Conservation (phyloP, 2,113 vertebrate species). For the Salvelinus sp. region DNA sequence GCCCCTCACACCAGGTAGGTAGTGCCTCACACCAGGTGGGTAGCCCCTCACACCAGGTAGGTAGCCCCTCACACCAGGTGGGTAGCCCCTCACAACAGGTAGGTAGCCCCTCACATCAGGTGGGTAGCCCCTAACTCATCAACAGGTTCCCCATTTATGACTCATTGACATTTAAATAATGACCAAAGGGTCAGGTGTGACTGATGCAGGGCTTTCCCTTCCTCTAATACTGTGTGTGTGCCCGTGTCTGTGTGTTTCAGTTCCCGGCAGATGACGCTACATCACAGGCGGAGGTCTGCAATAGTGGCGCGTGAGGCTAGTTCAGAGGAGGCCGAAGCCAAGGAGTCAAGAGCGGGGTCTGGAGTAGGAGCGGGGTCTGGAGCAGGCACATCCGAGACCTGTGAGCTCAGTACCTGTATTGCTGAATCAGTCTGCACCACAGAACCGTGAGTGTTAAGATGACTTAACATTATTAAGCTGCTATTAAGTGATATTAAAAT, state of each 20-base stretch:
- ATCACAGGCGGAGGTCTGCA: neutral
- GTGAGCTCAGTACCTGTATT: neutral
- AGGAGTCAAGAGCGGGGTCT: neutral
- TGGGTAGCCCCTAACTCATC: neutral
- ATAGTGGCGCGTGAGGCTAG: neutral
- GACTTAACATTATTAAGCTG: neutral
- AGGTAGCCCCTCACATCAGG: neutral
- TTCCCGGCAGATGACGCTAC: neutral
- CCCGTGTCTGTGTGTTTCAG: neutral
- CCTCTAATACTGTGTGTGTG: neutral
- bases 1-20: neutral
- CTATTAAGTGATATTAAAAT: too few relatives aligned
- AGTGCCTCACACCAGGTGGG: too few relatives aligned
- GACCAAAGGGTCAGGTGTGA: neutral
- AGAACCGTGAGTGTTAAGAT: neutral
- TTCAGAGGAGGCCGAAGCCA: constrained; percentile 16
- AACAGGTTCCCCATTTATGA: neutral
- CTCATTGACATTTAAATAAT: too few relatives aligned
- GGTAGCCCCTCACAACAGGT: too few relatives aligned
- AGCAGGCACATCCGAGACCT: neutral
- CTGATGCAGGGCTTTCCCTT: neutral
- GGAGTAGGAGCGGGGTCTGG: neutral
- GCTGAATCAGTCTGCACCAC: neutral
- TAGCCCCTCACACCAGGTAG: too few relatives aligned
- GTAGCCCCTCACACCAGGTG: too few relatives aligned